phyloP scores from a whole-genome alignment of 2,888 invertebrate genomes.

The Aplocera efformata region DNA sequence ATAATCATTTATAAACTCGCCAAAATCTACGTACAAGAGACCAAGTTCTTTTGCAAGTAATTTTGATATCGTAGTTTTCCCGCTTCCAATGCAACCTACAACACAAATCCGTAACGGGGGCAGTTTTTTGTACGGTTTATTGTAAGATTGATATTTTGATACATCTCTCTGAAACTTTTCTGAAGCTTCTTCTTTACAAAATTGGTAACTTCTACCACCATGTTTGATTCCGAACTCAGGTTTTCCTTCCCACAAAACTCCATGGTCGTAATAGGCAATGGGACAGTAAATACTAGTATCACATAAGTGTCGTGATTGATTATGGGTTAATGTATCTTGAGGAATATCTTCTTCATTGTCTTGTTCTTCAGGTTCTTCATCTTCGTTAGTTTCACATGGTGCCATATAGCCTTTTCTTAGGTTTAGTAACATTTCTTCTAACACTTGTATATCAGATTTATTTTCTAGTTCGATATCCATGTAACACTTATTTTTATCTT shows the following conservation, averaged over 20 bases:
- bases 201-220: conserved; percentile 75
- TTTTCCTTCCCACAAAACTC: conserved; percentile 82
- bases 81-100: conserved; percentile 77
- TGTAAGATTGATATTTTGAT: conserved; percentile 65
- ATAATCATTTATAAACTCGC: conserved; percentile 51
- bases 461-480: conserved; percentile 70
- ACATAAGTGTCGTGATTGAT: conserved; percentile 68
- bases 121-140: conserved; percentile 58
- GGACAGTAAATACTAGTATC: conserved; percentile 82
- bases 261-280: conserved; percentile 74
- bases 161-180: conserved; percentile 74
- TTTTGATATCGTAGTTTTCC: conserved; percentile 74
- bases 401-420: conserved; percentile 55
- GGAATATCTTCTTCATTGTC: conserved; percentile 42
- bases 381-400: conserved; percentile 43
- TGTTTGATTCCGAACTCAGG: conserved; percentile 73
- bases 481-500: conserved; percentile 55
- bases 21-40: conserved; percentile 73
- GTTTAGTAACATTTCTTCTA: conserved; percentile 58
- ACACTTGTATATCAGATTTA: conserved; percentile 57
- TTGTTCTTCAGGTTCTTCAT: conserved; percentile 39
- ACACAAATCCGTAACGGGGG: conserved; percentile 81
- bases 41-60: conserved; percentile 78
- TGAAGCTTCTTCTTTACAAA: conserved; percentile 70
- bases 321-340: conserved; percentile 48